phyloP scores from a whole-genome alignment of 2,888 invertebrate genomes.

The Mycalesis mineus region DNA sequence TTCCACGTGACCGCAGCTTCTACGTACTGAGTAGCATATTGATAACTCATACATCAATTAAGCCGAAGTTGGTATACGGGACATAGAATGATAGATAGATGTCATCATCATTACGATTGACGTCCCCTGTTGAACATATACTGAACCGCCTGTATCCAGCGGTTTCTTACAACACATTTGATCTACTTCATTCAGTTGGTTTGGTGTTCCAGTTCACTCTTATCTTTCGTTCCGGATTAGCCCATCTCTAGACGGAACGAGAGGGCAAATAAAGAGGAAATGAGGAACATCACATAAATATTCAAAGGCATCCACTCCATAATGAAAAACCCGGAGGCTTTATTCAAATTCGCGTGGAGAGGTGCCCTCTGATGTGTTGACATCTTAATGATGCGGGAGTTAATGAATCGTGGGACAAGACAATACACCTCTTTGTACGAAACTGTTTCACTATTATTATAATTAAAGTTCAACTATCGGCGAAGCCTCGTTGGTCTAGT shows the following conservation, averaged over 20 bases:
- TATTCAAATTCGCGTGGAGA: slow-evolving; percentile 48
- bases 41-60: too few relatives aligned
- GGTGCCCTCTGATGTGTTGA: slow-evolving; percentile 35
- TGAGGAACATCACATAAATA: slow-evolving; percentile 52
- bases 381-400: slow-evolving; percentile 36
- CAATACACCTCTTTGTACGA: neutral
- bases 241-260: slow-evolving; percentile 7
- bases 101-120: too few relatives aligned
- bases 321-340: slow-evolving; percentile 54
- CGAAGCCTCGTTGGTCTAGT: too few relatives aligned
- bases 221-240: neutral
- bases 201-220: neutral
- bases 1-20: too few relatives aligned
- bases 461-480: neutral
- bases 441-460: neutral
- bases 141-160: too few relatives aligned
- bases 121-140: too few relatives aligned
- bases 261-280: slow-evolving; percentile 36
- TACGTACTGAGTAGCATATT: too few relatives aligned
- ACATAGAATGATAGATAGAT: too few relatives aligned
- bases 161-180: too few relatives aligned
- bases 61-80: too few relatives aligned
- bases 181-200: too few relatives aligned
- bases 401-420: slow-evolving; percentile 41
- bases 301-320: slow-evolving; percentile 49